Conservation (phyloP, 2,797 vertebrate genomes). For the Scomberomorus guttatus region DNA sequence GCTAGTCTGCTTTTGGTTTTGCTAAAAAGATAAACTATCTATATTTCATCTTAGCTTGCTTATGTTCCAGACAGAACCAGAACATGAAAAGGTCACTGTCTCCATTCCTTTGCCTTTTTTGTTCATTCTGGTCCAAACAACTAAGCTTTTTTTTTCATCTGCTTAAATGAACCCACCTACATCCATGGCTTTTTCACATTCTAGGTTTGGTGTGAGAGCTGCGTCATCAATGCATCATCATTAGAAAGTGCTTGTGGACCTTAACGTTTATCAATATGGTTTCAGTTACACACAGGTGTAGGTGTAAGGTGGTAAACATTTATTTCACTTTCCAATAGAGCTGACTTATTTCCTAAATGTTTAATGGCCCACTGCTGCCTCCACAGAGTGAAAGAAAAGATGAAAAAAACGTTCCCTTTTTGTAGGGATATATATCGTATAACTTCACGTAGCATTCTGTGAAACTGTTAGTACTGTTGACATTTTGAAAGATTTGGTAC, state of each 20-base stretch:
- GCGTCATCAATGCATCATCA: neutral
- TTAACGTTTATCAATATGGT: conserved; percentile 7
- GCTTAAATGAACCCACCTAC: conserved; percentile 1
- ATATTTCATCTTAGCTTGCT: conserved; percentile 30
- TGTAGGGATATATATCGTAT: neutral
- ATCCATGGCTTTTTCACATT: neutral
- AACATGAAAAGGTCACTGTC: conserved; percentile 45
- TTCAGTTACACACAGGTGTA: conserved; percentile 13
- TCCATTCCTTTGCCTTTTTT: conserved; percentile 14
- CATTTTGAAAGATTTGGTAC: neutral
- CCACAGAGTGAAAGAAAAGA: neutral
- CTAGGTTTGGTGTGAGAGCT: neutral
- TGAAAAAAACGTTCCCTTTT: neutral
- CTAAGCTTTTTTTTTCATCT: neutral
- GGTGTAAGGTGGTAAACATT: neutral
- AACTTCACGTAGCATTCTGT: neutral
- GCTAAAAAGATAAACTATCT: conserved; percentile 41
- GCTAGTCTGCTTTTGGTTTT: conserved; percentile 2
- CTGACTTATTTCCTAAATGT: neutral
- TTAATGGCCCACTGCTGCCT: neutral
- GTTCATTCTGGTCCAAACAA: conserved; percentile 29
- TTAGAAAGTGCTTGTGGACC: neutral
- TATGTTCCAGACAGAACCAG: conserved; percentile 8
- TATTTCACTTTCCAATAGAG: neutral
- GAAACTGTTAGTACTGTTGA: neutral